Evolutionary conservation across 2,888 invertebrate genomes (phyloP).

Genomic region (Limnephilus marmoratus): DNA sequence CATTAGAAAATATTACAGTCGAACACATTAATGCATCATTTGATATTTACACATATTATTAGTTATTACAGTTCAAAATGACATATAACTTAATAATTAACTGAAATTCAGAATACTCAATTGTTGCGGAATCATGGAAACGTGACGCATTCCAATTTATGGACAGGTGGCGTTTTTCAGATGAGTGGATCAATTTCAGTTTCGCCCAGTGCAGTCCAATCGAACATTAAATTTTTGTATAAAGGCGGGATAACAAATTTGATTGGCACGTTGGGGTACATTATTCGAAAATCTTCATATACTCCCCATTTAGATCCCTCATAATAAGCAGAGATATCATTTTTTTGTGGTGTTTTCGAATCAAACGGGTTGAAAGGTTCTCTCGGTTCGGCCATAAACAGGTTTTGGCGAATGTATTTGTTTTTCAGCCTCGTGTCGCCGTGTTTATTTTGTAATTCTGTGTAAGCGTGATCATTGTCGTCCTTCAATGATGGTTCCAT

Average conservation of each 20-base stretch:
- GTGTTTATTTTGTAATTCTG: background rate
- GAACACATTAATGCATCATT: background rate
- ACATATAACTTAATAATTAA: too few relatives aligned
- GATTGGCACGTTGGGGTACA: constrained; percentile 43
- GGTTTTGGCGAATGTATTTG: background rate
- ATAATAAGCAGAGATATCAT: background rate
- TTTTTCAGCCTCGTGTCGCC: background rate
- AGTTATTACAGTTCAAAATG: too few relatives aligned
- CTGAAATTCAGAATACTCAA: background rate
- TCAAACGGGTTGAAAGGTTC: background rate
- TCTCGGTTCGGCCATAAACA: background rate
- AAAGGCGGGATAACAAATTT: constrained; percentile 54
- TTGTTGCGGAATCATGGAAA: background rate
- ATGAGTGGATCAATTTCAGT: background rate
- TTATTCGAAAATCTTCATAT: background rate
- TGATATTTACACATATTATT: background rate
- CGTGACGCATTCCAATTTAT: background rate
- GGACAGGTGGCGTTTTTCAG: background rate
- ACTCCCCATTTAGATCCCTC: background rate
- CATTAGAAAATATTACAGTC: background rate
- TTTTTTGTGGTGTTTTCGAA: background rate
- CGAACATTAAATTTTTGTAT: constrained; percentile 44
- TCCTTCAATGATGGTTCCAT: background rate
- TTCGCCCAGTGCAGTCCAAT: background rate
- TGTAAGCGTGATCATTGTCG: background rate